Percentiles rank a stretch among this genome's conserved stretches.
Evolutionary conservation across 2,888 invertebrate genomes (phyloP).

Genomic region (Polyommatus iphigenia): DNA sequence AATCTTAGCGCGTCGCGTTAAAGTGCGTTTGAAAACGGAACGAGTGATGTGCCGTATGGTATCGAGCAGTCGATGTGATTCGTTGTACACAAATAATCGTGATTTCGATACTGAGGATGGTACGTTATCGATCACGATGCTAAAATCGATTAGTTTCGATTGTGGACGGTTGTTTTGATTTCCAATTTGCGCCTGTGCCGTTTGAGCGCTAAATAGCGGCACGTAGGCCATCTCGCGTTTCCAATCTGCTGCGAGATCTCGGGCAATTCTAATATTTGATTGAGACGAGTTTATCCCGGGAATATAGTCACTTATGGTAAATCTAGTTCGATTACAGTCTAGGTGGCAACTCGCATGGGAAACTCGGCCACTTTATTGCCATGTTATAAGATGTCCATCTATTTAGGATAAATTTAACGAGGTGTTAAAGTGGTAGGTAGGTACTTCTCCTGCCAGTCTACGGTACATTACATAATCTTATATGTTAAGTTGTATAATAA

Average conservation of each 20-base stretch:
- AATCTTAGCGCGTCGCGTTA: conserved; percentile 51
- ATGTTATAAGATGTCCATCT: neutral
- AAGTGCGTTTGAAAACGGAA: conserved; percentile 40
- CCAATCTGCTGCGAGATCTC: conserved; percentile 49
- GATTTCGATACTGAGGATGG: conserved; percentile 74
- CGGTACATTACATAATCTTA: neutral
- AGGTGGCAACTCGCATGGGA: neutral
- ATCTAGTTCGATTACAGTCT: neutral
- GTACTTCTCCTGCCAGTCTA: neutral
- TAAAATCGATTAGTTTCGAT: conserved; percentile 76
- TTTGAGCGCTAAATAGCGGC: conserved; percentile 77
- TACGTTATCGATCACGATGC: conserved; percentile 76
- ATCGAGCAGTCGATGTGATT: conserved; percentile 42
- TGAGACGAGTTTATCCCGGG: conserved; percentile 16
- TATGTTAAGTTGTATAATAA: no score
- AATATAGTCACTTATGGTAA: conserved; percentile 8
- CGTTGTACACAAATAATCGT: conserved; percentile 66
- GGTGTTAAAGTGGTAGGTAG: neutral
- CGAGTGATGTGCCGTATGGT: conserved; percentile 33
- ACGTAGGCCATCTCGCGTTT: conserved; percentile 72
- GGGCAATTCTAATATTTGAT: conserved; percentile 32
- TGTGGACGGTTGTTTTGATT: conserved; percentile 78
- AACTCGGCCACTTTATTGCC: conserved; percentile 3
- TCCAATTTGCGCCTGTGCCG: conserved; percentile 78
- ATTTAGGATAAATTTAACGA: neutral